Conservation (phyloP, 2,888 invertebrate genomes). For the Macaria liturata region DNA sequence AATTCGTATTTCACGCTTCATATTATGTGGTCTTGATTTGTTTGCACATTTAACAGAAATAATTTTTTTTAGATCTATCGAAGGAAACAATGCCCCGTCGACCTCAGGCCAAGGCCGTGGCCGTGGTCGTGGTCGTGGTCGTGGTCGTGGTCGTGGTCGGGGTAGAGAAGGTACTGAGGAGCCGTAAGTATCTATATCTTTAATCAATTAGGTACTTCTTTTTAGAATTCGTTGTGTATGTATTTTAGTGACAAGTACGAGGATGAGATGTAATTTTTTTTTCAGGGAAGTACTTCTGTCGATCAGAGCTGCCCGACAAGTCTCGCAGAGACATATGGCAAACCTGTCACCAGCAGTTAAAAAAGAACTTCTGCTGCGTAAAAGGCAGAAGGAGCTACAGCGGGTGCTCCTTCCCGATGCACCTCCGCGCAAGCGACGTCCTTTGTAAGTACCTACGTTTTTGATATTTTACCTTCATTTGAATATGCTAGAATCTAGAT, state of each 20-base stretch:
- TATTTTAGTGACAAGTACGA: slow-evolving; percentile 3
- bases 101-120: slow-evolving; percentile 18
- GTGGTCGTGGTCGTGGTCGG: slow-evolving; percentile 24
- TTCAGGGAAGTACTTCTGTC: slow-evolving; percentile 2
- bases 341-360: slow-evolving; percentile 2
- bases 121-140: slow-evolving; percentile 22
- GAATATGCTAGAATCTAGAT: slow-evolving; percentile 1
- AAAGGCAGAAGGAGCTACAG: slow-evolving; percentile 6
- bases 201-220: slow-evolving; percentile 10
- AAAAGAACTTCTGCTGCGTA: slow-evolving; percentile 3
- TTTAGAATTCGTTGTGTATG: slow-evolving; percentile 3
- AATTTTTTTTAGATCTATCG: slow-evolving; percentile 1
- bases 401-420: slow-evolving; percentile 15
- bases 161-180: slow-evolving; percentile 43
- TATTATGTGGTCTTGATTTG: slow-evolving; percentile 2
- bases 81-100: slow-evolving; percentile 15
- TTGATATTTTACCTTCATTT: slow-evolving; percentile 4
- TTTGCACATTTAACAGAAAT: slow-evolving; percentile 3
- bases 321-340: slow-evolving; percentile 3
- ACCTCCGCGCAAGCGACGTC: slow-evolving; percentile 16
- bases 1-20: slow-evolving; percentile 3
- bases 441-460: slow-evolving; percentile 8
- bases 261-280: slow-evolving; percentile 3
- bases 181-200: slow-evolving; percentile 26
- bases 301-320: slow-evolving; percentile 3